A percentile compares a stretch with the other conserved stretches of the same genome.
phyloP scores from a whole-genome alignment of 2,888 invertebrate species.

The Laothoe populi region DNA sequence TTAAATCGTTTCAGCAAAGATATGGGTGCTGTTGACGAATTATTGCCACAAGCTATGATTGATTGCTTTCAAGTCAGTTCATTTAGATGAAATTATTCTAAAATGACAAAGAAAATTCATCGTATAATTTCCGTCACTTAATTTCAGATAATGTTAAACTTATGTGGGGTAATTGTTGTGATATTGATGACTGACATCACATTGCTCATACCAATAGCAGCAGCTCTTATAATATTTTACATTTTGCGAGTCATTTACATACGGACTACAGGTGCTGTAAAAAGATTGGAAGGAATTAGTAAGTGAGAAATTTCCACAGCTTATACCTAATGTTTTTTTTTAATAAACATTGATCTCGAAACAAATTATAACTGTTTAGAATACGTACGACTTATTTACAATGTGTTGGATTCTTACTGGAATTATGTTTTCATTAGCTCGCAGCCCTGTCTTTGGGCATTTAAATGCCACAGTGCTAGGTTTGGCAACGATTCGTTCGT shows the following conservation, averaged over 20 bases:
- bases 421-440: constrained; percentile 78
- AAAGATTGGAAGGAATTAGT: constrained; percentile 88
- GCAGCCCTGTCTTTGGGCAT: constrained; percentile 94
- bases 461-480: constrained; percentile 92
- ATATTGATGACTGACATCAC: constrained; percentile 86
- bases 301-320: constrained; percentile 49
- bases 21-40: constrained; percentile 92
- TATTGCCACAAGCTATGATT: constrained; percentile 89
- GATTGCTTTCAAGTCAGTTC: constrained; percentile 86
- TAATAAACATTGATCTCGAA: too few species aligned
- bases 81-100: background rate
- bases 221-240: constrained; percentile 86
- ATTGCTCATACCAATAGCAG: constrained; percentile 75
- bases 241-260: constrained; percentile 87
- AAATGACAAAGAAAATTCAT: background rate
- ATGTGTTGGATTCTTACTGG: background rate
- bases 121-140: background rate
- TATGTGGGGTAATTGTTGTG: constrained; percentile 91
- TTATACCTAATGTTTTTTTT: background rate
- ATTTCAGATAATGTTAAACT: constrained; percentile 89
- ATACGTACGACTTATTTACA: background rate
- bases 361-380: too few species aligned
- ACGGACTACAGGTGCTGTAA: constrained; percentile 88
- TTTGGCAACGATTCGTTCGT: constrained; percentile 91
- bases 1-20: constrained; percentile 93